Conservation (phyloP, 1,140 invertebrate genomes). For the Rhynchophorus ferrugineus region DNA sequence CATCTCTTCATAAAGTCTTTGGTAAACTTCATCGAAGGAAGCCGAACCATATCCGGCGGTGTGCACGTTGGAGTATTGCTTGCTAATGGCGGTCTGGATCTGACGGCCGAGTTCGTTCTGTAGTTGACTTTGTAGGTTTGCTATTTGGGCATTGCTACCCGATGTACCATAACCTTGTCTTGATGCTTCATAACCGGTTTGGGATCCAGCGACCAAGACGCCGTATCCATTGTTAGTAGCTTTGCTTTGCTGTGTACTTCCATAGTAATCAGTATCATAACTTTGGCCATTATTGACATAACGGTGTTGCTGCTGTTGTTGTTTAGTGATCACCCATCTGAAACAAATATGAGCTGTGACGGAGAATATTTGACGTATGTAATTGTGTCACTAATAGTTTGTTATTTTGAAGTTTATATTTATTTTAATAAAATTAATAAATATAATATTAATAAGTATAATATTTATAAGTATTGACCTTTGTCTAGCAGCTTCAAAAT, state of each 20-base stretch:
- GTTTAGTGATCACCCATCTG: neutral
- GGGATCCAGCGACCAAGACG: neutral
- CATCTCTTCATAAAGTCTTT: conserved; percentile 29
- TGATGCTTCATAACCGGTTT: neutral
- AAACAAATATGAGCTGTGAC: too few relatives aligned
- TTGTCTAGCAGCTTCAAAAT: conserved; percentile 23
- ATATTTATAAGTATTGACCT: too few relatives aligned
- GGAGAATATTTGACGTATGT: too few relatives aligned
- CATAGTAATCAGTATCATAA: neutral
- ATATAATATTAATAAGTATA: too few relatives aligned
- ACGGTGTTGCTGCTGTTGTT: neutral
- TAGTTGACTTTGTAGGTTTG: conserved; percentile 25
- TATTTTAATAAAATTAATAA: too few relatives aligned
- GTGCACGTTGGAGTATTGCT: conserved; percentile 13
- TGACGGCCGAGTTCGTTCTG: conserved; percentile 31
- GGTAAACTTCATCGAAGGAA: conserved; percentile 20
- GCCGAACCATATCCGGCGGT: conserved; percentile 9
- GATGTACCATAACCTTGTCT: conserved; percentile 5
- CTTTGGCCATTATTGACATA: neutral
- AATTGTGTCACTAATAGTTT: too few relatives aligned
- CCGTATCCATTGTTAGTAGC: conserved; percentile 8
- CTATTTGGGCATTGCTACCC: conserved; percentile 10
- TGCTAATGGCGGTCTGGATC: conserved; percentile 25
- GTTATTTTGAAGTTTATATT: too few relatives aligned
- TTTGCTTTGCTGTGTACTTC: neutral